A percentile compares a stretch with the other conserved stretches of the same genome.
Evolutionary conservation across 2,888 invertebrate species (phyloP).

Genomic region (Malthinus seriepunctatus): DNA sequence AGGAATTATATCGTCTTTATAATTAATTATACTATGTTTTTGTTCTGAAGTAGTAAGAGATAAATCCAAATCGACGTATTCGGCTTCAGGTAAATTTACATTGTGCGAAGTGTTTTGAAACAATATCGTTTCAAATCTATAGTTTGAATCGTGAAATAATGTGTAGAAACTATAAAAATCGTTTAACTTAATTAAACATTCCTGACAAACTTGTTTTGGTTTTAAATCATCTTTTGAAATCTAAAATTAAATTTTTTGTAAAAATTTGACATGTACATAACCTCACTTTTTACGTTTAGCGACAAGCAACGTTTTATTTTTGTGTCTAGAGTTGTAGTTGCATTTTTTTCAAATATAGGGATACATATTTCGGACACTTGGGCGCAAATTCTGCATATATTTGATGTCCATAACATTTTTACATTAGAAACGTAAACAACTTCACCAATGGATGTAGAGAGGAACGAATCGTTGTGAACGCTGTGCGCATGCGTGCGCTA

Average conservation of each 20-base stretch:
- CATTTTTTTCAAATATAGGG: constrained; percentile 46
- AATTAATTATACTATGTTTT: constrained; percentile 3
- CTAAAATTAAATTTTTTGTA: constrained; percentile 35
- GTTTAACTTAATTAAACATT: constrained; percentile 49
- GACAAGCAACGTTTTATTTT: constrained; percentile 52
- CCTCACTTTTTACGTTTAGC: constrained; percentile 41
- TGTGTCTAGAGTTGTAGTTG: constrained; percentile 42
- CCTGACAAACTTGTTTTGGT: constrained; percentile 51
- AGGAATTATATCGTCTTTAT: constrained; percentile 12
- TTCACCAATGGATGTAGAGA: not conserved
- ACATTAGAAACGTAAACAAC: too few relatives aligned
- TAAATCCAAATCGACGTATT: constrained; percentile 14
- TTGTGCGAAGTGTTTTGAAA: constrained; percentile 22
- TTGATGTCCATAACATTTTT: constrained; percentile 41
- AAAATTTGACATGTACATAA: constrained; percentile 10
- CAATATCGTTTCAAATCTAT: constrained; percentile 48
- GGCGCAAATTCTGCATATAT: constrained; percentile 50
- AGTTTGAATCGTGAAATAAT: constrained; percentile 46
- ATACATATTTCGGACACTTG: constrained; percentile 43
- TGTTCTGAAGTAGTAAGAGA: not conserved
- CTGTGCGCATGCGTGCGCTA: too few relatives aligned
- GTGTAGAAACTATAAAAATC: constrained; percentile 49
- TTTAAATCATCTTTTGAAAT: constrained; percentile 49
- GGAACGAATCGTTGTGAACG: too few relatives aligned
- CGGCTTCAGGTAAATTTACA: constrained; percentile 12